Percentiles rank a stretch among this genome's conserved stretches.
Evolutionary conservation across 2,888 invertebrate species (phyloP).

Genomic region (Anthophora plumipes): DNA sequence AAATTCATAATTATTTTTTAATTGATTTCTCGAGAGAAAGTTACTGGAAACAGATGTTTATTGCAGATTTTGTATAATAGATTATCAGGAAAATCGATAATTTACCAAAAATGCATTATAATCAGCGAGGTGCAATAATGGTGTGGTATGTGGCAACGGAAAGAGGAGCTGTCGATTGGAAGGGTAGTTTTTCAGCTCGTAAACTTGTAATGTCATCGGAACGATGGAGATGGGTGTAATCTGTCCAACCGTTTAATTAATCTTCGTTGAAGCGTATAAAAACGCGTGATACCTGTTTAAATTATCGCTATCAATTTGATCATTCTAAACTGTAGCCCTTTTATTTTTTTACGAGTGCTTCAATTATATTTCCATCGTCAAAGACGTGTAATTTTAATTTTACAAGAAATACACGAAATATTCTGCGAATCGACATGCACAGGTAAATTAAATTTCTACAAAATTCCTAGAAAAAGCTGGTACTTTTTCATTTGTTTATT

Average conservation of each 20-base stretch:
- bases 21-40: too few species aligned
- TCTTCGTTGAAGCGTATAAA: constrained; percentile 73
- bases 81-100: background rate
- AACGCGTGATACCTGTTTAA: constrained; percentile 63
- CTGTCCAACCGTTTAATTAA: constrained; percentile 82
- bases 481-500: too few species aligned
- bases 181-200: constrained; percentile 74
- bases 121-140: constrained; percentile 61
- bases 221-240: constrained; percentile 75
- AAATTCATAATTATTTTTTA: too few species aligned
- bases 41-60: too few species aligned
- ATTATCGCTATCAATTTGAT: constrained; percentile 67
- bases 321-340: constrained; percentile 38
- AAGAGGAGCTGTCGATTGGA: background rate
- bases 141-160: constrained; percentile 16
- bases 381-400: too few species aligned
- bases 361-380: background rate
- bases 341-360: background rate
- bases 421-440: too few species aligned
- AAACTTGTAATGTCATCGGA: constrained; percentile 80
- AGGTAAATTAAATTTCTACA: too few species aligned
- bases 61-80: background rate
- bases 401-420: too few species aligned
- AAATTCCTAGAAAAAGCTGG: too few species aligned
- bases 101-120: constrained; percentile 37